phyloP scores from a whole-genome alignment of 2,113 vertebrate species.

The Sapayoa aenigma region DNA sequence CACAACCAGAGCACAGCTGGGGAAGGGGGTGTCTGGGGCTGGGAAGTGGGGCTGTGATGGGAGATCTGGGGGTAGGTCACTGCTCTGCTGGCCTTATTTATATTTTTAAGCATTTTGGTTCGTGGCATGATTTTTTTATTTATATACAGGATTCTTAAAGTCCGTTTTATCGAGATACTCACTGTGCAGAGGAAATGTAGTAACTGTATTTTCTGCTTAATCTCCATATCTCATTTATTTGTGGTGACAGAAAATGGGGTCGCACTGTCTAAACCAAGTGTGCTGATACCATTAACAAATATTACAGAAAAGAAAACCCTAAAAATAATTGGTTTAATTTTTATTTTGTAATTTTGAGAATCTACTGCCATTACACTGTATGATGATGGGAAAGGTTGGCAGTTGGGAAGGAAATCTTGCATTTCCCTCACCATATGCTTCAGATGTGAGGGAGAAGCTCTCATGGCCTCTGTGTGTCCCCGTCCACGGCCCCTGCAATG shows the following conservation, averaged over 20 bases:
- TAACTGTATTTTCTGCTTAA: not conserved
- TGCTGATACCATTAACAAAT: not conserved
- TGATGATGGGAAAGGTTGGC: not conserved
- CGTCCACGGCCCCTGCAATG: not conserved
- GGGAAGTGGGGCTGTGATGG: not conserved
- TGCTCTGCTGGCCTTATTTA: not conserved
- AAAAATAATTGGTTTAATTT: fast-evolving
- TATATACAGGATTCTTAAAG: not conserved
- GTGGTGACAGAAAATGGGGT: not conserved
- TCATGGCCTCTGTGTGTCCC: not conserved
- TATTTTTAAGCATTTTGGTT: not conserved
- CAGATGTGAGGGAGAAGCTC: not conserved
- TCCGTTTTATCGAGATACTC: not conserved
- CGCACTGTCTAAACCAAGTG: not conserved
- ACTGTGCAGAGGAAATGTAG: conserved; percentile 4
- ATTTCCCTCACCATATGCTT: not conserved
- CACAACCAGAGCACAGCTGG: not conserved
- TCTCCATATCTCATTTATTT: not conserved
- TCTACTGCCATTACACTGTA: not conserved
- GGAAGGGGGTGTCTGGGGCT: not conserved
- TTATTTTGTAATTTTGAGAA: not conserved
- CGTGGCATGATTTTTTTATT: not conserved
- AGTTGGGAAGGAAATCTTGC: not conserved
- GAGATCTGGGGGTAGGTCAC: not conserved
- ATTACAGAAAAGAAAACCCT: not conserved